Evolutionary conservation across 2,797 vertebrate species (phyloP), one percentile per base, ranked within the genome.

Genomic region (Coccyzus lansbergi): DNA sequence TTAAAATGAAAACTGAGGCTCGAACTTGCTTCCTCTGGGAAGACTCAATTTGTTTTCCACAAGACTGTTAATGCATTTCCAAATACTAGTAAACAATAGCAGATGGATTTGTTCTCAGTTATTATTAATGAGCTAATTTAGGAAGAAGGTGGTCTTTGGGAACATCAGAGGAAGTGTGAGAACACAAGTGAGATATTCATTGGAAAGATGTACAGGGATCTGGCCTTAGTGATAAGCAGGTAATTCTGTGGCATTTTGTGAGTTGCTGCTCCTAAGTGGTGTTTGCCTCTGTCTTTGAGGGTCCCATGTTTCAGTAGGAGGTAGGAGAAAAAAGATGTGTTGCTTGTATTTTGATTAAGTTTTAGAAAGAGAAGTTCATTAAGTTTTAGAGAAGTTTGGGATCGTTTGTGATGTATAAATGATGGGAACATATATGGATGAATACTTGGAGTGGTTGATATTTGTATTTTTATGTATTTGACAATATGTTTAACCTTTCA

Each of bases 121-220:
- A 48, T 15, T 4, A 3, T 7, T 15, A 24, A 15, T 29, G 25
- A 62, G 4, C 7, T 59, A 65, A 25, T 38, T 56, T n/a, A 40
- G 46, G 28, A 42, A 34, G 34, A 58, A 46, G 9, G 21, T 25
- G 16, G 3, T 22, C 15, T 51, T 46, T 9, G 20, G 34, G 52
- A 83, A 4, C 13, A 33, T 12, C 13, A 15, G 18, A 20, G 52
- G 9, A n/a, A 62, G 16, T 18, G 19, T 6, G 86, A 49, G 48
- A 34, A 8, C 55, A 7, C 24, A 31, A 9, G 26, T 36, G 51
- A 28, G 8, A 34, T 17, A 40, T 68, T 7, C 0, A 0, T 9
- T 31, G 58, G 55, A 26, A 67, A 15, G 58, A 31, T 29, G 31
- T 3, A 4, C 15, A 55, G 29, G 33, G 38, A 24, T 1, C 2